Evolutionary conservation across 2,888 invertebrate species (phyloP).

Genomic region (Caenorhabditis parvicauda): DNA sequence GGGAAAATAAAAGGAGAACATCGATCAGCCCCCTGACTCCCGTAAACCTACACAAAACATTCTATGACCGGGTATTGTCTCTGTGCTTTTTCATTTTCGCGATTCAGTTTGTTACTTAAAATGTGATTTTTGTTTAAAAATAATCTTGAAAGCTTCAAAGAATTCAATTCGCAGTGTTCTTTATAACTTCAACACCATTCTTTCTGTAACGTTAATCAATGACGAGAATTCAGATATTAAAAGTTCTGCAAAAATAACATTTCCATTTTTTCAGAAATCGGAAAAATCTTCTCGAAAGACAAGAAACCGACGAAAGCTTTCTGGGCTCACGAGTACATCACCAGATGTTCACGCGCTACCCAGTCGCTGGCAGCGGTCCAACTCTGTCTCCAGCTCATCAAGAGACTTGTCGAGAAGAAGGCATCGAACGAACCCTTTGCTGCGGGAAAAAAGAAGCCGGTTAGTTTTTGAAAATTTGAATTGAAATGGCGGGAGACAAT

Average conservation of each 20-base stretch:
- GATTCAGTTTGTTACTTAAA: background rate
- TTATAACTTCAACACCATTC: background rate
- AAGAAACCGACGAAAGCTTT: conserved; percentile 3
- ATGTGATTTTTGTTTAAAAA: background rate
- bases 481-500: too few species aligned
- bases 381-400: conserved; percentile 11
- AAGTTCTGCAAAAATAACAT: background rate
- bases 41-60: too few species aligned
- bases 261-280: background rate
- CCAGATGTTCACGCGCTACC: conserved; percentile 14
- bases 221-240: background rate
- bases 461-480: too few species aligned
- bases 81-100: too few species aligned
- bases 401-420: conserved; percentile 10
- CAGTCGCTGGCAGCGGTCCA: conserved; percentile 22
- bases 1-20: too few species aligned
- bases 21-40: too few species aligned
- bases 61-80: too few species aligned
- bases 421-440: conserved; percentile 4
- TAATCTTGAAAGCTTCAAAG: background rate
- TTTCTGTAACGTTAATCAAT: background rate
- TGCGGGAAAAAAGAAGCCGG: too few species aligned
- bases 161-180: background rate
- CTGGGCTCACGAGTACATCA: conserved; percentile 17
- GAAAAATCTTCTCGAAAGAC: background rate